Percentiles rank a stretch among this genome's conserved stretches.
These are phyloP conservation scores for Andrena bicolor DNA, from an alignment of 2,888 invertebrate genomes.

Conservation along the genomic window DNA sequence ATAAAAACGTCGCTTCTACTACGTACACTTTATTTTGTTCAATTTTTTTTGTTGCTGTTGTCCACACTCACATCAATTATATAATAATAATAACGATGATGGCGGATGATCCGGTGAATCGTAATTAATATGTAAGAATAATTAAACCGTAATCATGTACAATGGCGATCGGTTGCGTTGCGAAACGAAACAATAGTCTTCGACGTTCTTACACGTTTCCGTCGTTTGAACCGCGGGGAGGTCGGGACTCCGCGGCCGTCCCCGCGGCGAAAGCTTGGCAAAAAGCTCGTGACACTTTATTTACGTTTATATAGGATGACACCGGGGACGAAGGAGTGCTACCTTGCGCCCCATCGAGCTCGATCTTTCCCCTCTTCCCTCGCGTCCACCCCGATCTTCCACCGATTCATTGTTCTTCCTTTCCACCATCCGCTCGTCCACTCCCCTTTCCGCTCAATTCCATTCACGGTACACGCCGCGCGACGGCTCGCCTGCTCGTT, in stretches of 20 bases:
- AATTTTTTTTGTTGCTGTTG: slow-evolving; percentile 58
- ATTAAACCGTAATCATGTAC: slow-evolving; percentile 69
- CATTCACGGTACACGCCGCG: slow-evolving; percentile 17
- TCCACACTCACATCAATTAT: slow-evolving; percentile 78
- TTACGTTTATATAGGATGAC: slow-evolving; percentile 68
- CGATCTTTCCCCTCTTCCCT: not conserved
- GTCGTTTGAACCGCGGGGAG: slow-evolving; percentile 43
- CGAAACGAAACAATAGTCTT: slow-evolving; percentile 64
- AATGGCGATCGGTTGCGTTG: slow-evolving; percentile 66
- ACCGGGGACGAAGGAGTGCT: slow-evolving; percentile 52
- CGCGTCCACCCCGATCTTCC: not conserved
- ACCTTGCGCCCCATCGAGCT: not conserved
- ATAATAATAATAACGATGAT: slow-evolving; percentile 73
- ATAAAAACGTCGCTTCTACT: slow-evolving; percentile 62
- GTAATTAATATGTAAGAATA: slow-evolving; percentile 70
- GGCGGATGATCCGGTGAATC: slow-evolving; percentile 63
- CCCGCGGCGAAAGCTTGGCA: slow-evolving; percentile 62
- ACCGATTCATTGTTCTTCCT: not conserved
- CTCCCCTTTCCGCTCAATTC: slow-evolving; percentile 25
- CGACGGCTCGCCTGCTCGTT: slow-evolving; percentile 10
- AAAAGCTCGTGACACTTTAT: slow-evolving; percentile 65
- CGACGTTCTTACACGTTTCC: slow-evolving; percentile 53
- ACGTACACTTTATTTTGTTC: slow-evolving; percentile 75
- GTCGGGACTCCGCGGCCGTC: slow-evolving; percentile 21
- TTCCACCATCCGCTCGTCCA: slow-evolving; percentile 29